A percentile compares a stretch with the other conserved stretches of the same genome.
Evolutionary conservation across 2,797 vertebrate species (phyloP).

Genomic region (Spinibarbus caldwelli): DNA sequence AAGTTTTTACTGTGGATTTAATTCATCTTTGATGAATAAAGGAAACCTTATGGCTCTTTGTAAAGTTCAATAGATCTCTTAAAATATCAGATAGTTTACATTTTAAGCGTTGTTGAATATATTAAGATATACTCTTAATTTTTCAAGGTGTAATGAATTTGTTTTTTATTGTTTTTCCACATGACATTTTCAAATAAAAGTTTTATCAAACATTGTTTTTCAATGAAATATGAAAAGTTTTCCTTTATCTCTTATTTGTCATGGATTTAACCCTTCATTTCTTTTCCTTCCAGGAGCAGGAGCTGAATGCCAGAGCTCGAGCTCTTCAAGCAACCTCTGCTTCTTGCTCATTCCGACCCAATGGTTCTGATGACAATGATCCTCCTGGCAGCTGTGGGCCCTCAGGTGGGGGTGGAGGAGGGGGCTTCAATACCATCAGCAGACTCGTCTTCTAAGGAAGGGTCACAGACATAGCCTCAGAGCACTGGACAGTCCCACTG

Average conservation of each 20-base stretch:
- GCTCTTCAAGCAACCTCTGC: slow-evolving; percentile 93
- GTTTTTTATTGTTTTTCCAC: neutral
- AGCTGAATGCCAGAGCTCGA: slow-evolving; percentile 92
- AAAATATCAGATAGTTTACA: neutral
- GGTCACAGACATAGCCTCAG: slow-evolving; percentile 42
- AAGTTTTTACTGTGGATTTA: neutral
- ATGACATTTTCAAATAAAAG: neutral
- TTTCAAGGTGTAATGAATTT: neutral
- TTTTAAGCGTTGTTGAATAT: neutral
- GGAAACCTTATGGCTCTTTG: neutral
- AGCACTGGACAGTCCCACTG: slow-evolving; percentile 52
- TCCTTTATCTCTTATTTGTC: neutral
- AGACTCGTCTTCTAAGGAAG: slow-evolving; percentile 91
- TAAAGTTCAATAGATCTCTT: neutral
- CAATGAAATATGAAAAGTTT: neutral
- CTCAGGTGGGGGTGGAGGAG: slow-evolving; percentile 90
- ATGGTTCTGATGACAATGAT: slow-evolving; percentile 97
- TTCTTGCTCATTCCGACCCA: slow-evolving; percentile 94
- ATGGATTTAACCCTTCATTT: neutral
- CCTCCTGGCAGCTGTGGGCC: slow-evolving; percentile 97
- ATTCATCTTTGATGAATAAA: neutral
- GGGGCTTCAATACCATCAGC: slow-evolving; percentile 92
- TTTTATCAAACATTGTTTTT: neutral
- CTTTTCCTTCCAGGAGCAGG: slow-evolving; percentile 86
- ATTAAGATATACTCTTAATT: neutral